Percentiles rank a stretch among this genome's conserved stretches.
Conservation (phyloP, 2,113 vertebrate genomes). For the Paramormyrops kingsleyae region DNA sequence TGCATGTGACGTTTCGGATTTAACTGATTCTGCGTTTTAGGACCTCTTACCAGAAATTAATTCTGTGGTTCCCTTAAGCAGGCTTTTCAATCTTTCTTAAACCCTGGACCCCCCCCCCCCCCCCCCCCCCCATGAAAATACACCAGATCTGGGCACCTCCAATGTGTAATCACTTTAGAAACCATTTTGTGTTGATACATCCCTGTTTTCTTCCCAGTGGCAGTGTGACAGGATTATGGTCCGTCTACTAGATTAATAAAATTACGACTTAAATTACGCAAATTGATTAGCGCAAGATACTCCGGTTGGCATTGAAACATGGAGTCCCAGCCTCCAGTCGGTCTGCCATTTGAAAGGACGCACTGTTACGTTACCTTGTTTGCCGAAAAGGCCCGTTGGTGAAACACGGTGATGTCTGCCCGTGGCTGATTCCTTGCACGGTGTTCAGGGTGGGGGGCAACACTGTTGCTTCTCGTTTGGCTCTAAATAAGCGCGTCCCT, state of each 20-base stretch:
- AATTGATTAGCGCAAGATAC: not conserved
- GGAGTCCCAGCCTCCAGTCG: not conserved
- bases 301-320: not conserved
- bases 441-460: not conserved
- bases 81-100: not conserved
- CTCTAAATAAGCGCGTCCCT: not conserved
- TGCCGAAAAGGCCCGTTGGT: not conserved
- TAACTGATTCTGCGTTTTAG: not conserved
- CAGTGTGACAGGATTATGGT: not conserved
- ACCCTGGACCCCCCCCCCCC: too few relatives aligned
- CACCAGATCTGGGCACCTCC: too few relatives aligned
- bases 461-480: not conserved
- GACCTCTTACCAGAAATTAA: not conserved
- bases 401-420: not conserved
- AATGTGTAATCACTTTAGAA: not conserved
- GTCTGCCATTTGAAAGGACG: not conserved
- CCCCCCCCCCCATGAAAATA: too few relatives aligned
- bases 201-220: not conserved
- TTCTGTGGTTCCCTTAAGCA: not conserved
- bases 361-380: not conserved
- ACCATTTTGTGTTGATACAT: not conserved
- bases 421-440: not conserved
- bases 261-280: not conserved
- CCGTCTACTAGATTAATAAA: not conserved
- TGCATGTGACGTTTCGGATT: not conserved